A percentile compares a stretch with the other conserved stretches of the same genome.
phyloP scores from a whole-genome alignment of 2,113 vertebrate genomes.

The Phoenicopterus ruber region DNA sequence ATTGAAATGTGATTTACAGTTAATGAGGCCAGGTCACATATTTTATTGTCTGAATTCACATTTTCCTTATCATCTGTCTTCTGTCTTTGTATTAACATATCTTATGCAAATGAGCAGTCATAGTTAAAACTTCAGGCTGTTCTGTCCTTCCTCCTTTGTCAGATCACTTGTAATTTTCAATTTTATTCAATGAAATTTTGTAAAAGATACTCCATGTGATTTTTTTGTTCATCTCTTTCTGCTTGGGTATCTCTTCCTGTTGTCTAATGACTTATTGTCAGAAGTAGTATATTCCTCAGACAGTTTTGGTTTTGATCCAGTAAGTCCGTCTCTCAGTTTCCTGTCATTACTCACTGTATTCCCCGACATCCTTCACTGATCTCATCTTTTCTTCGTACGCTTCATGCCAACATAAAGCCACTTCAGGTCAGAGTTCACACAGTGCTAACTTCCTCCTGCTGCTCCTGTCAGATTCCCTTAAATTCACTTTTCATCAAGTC shows the following conservation, averaged over 20 bases:
- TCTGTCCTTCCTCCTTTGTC: not conserved
- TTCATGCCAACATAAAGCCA: slow-evolving; percentile 11
- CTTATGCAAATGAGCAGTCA: not conserved
- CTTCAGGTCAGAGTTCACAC: slow-evolving; percentile 34
- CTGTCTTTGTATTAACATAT: not conserved
- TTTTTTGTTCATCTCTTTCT: not conserved
- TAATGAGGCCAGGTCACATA: not conserved
- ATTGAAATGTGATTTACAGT: not conserved
- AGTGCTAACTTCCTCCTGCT: slow-evolving; percentile 3
- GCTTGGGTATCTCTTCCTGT: not conserved
- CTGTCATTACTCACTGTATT: slow-evolving; percentile 34
- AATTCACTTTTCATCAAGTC: slow-evolving; percentile 19
- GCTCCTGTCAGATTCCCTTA: slow-evolving; percentile 23
- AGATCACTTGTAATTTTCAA: not conserved
- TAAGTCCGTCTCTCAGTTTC: not conserved
- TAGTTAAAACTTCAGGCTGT: not conserved
- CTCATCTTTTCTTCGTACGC: slow-evolving; percentile 26
- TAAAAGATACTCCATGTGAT: not conserved
- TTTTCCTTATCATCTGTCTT: not conserved
- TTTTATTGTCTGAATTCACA: slow-evolving; percentile 10
- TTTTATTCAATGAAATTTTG: not conserved
- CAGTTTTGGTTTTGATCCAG: slow-evolving; percentile 28
- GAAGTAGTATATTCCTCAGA: not conserved
- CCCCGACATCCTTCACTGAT: slow-evolving; percentile 15
- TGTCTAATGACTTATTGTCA: not conserved